Evolutionary conservation across 2,888 invertebrate genomes (phyloP).

Genomic region (Timema podura): DNA sequence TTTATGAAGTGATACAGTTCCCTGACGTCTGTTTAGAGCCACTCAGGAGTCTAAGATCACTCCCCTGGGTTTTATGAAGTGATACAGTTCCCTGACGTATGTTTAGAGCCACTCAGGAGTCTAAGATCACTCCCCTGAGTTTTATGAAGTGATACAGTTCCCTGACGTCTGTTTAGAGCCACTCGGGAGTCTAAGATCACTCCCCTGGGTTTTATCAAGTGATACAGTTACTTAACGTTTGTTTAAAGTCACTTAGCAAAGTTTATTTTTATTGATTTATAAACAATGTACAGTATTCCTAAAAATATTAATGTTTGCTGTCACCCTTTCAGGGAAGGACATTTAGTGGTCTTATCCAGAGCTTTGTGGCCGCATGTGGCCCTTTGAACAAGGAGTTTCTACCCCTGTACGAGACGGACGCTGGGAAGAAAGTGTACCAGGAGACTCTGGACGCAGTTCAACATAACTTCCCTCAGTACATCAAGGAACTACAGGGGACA

Average conservation of each 20-base stretch:
- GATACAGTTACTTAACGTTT: too few relatives aligned
- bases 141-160: too few relatives aligned
- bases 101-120: too few relatives aligned
- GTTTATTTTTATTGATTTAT: slow-evolving; percentile 6
- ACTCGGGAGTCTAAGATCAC: too few relatives aligned
- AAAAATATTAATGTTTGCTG: not conserved
- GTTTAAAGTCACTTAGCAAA: not conserved
- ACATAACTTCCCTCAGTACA: slow-evolving; percentile 72
- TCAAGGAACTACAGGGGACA: slow-evolving; percentile 78
- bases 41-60: too few relatives aligned
- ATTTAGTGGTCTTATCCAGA: slow-evolving; percentile 68
- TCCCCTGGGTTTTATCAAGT: too few relatives aligned
- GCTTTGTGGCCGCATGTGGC: slow-evolving; percentile 56
- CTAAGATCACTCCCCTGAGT: too few relatives aligned
- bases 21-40: too few relatives aligned
- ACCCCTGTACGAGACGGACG: slow-evolving; percentile 64
- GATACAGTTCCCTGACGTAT: too few relatives aligned
- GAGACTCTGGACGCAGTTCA: slow-evolving; percentile 65
- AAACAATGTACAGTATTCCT: not conserved
- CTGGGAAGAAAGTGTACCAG: slow-evolving; percentile 69
- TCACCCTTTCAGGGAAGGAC: slow-evolving; percentile 68
- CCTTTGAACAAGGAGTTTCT: slow-evolving; percentile 65
- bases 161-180: too few relatives aligned
- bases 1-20: too few relatives aligned
- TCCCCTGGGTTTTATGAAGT: too few relatives aligned